Conservation (phyloP, 2,888 invertebrate genomes). For the Lissonota sp. region DNA sequence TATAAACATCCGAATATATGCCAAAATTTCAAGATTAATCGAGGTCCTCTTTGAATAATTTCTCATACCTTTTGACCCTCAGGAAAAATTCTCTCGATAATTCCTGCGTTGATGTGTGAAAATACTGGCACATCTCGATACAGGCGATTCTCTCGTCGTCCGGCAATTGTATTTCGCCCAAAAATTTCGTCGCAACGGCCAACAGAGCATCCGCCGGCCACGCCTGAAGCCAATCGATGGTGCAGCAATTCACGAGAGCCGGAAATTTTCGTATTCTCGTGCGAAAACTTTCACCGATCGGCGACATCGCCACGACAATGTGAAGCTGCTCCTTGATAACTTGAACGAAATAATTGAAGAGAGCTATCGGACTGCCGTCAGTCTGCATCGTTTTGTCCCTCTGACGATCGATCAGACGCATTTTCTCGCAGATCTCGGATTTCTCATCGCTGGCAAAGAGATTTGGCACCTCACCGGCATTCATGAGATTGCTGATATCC, state of each 20-base stretch:
- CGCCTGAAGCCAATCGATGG: slow-evolving; percentile 97
- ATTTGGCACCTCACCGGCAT: slow-evolving; percentile 97
- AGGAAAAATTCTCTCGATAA: slow-evolving; percentile 88
- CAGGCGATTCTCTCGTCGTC: slow-evolving; percentile 90
- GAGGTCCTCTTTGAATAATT: too few relatives aligned
- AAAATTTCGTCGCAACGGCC: slow-evolving; percentile 92
- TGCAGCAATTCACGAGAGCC: slow-evolving; percentile 96
- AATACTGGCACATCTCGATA: slow-evolving; percentile 95
- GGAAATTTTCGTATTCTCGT: slow-evolving; percentile 95
- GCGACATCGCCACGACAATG: slow-evolving; percentile 95
- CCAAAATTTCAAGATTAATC: background rate
- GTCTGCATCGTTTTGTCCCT: slow-evolving; percentile 94
- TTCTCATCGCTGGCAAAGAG: slow-evolving; percentile 94
- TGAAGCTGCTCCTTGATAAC: slow-evolving; percentile 96
- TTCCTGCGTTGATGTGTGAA: slow-evolving; percentile 93
- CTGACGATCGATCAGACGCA: slow-evolving; percentile 95
- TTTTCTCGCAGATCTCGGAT: slow-evolving; percentile 96
- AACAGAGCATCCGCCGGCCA: slow-evolving; percentile 97
- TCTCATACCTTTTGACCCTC: slow-evolving; percentile 87
- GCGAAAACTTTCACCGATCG: slow-evolving; percentile 93
- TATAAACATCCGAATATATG: too few relatives aligned
- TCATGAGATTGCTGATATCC: slow-evolving; percentile 96
- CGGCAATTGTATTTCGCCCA: slow-evolving; percentile 91
- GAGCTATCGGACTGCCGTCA: slow-evolving; percentile 95
- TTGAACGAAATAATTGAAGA: slow-evolving; percentile 96